phyloP scores from a whole-genome alignment of 1,140 invertebrate genomes.

The Eupristina koningsbergeri region DNA sequence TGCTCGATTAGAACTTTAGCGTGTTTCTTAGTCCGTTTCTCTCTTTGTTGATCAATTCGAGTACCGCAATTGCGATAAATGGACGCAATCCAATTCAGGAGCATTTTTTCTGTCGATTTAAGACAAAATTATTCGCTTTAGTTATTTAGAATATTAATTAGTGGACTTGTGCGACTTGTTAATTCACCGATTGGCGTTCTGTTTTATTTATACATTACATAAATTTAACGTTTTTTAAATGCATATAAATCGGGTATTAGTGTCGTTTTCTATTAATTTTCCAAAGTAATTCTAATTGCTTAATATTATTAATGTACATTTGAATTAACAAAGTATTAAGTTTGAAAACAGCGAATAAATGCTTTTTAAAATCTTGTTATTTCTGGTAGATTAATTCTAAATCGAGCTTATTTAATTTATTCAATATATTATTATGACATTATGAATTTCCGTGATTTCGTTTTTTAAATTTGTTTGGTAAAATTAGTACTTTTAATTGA shows the following conservation, averaged over 20 bases:
- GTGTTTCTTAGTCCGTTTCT: not conserved
- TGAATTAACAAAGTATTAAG: not conserved
- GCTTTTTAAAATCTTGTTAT: not conserved
- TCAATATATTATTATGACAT: not conserved
- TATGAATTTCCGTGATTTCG: not conserved
- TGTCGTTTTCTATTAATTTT: not conserved
- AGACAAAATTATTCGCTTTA: not conserved
- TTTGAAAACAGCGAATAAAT: not conserved
- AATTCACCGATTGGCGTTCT: not conserved
- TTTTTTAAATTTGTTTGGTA: not conserved
- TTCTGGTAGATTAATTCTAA: not conserved
- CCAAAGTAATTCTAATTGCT: not conserved
- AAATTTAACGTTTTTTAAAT: not conserved
- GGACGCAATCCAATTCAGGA: not conserved
- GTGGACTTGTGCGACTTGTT: not conserved
- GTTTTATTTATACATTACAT: not conserved
- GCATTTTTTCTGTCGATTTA: constrained; percentile 6
- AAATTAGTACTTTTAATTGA: not conserved
- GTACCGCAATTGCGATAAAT: not conserved
- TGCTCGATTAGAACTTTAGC: constrained; percentile 14
- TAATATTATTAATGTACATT: not conserved
- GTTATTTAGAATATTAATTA: not conserved
- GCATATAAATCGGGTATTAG: not conserved
- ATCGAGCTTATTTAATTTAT: not conserved
- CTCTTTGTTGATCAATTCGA: not conserved